A percentile compares a stretch with the other conserved stretches of the same genome.
Conservation (phyloP, 2,113 vertebrate genomes). For the Coturnix japonica region DNA sequence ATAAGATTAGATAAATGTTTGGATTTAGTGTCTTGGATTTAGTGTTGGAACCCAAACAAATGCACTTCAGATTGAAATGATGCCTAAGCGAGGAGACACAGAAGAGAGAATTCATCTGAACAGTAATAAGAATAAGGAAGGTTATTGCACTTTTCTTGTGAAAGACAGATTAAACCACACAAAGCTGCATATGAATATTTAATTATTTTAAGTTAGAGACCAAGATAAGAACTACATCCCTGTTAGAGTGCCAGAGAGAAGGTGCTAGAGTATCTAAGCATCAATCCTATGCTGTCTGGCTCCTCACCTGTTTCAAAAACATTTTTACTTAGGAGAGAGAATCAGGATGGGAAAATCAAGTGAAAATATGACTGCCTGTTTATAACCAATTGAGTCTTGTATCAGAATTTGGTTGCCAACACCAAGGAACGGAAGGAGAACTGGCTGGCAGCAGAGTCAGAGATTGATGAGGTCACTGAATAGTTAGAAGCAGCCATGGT, state of each 20-base stretch:
- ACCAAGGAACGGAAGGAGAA: background rate
- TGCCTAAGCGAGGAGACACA: background rate
- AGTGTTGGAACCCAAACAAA: background rate
- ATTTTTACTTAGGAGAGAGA: background rate
- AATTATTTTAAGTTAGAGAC: background rate
- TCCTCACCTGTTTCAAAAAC: background rate
- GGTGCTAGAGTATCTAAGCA: background rate
- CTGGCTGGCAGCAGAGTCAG: background rate
- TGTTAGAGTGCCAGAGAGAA: background rate
- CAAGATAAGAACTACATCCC: background rate
- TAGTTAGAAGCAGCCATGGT: background rate
- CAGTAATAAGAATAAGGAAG: background rate
- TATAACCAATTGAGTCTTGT: background rate
- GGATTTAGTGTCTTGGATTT: background rate
- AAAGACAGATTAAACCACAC: background rate
- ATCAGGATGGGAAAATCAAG: background rate
- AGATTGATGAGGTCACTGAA: background rate
- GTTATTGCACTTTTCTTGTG: background rate
- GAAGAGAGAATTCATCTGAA: slow-evolving; percentile 17
- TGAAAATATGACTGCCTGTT: background rate
- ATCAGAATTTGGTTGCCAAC: background rate
- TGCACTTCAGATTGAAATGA: background rate
- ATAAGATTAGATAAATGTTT: background rate
- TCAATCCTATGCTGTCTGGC: background rate
- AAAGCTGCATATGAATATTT: background rate